Base-by-base conservation (phyloP, 2,888 invertebrate genomes). In the Cataglyphis rosenhaueri region DNA sequence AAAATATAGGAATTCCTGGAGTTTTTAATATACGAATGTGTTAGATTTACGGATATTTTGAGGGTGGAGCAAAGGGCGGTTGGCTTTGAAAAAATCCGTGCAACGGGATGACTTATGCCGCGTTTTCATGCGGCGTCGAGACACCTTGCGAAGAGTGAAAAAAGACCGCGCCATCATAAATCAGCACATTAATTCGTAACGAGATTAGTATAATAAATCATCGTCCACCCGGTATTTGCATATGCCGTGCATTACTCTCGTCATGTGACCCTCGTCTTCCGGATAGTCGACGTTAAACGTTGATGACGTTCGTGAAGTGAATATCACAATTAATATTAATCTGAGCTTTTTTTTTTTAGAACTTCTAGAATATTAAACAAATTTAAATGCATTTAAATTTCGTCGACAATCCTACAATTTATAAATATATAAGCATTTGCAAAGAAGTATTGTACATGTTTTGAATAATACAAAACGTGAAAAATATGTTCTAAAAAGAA, bases 181-280 rank as follows among this genome's bases (percentile, higher is more conserved):
- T 87, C 87, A 82, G 75, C 78, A 83, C 61, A 83, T 89, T 87
- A 87, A 86, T 88, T 88, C 81, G 66, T 85, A 86, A 88, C 79
- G 84, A 84, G 85, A 89, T 89, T 86, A 89, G 74, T 85, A 73
- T 85, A 86, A 89, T 88, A 85, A 89, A 88, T 88, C 85, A 86
- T 83, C 70, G 71, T 68, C 71, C 81, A 71, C 68, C 41, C 59
- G 65, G 41, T 85, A 70, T 59, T 84, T 74, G 82, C 74, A 73
- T 70, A 48, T 62, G 68, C 41, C 48, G 66, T 62, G 82, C 61
- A 71, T 68, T 59, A n/a, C 70, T 86, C 52, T 71, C 88, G 76
- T 81, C 83, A 65, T 61, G 61, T 81, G 78, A 82, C 83, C 85
- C 74, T 81, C 81, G 71, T 66, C 75, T 76, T 82, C 52, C 44